Evolutionary conservation across 2,888 invertebrate species (phyloP).

Genomic region (Kryphioiulus occultus): DNA sequence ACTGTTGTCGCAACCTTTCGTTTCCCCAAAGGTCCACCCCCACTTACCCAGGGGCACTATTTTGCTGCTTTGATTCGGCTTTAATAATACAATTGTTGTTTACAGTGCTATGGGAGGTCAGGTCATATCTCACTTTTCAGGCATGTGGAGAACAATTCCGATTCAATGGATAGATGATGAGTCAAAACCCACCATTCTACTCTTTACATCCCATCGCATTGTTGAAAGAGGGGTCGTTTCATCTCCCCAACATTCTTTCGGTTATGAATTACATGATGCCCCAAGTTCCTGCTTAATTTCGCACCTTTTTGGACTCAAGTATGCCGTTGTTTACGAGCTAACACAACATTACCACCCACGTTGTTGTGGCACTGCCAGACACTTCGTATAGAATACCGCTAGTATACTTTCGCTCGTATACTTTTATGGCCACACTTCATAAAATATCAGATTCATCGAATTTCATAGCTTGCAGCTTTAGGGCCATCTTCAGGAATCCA

Average conservation of each 20-base stretch:
- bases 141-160: not conserved
- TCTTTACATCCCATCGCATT: not conserved
- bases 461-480: no score
- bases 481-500: no score
- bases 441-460: no score
- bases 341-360: no score
- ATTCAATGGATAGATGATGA: not conserved
- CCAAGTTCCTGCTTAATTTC: not conserved
- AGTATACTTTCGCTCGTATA: no score
- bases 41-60: not conserved
- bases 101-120: not conserved
- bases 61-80: not conserved
- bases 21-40: not conserved
- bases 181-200: not conserved
- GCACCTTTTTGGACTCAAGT: not conserved
- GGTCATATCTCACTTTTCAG: not conserved
- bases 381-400: no score
- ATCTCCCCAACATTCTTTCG: not conserved
- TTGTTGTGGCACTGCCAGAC: no score
- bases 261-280: not conserved
- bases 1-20: slow-evolving; percentile 7
- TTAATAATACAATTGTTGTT: slow-evolving; percentile 17
- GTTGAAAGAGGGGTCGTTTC: not conserved
- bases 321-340: no score
- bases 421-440: no score